Evolutionary conservation across 1,140 invertebrate genomes (phyloP), one percentile per base, ranked within the genome.

Genomic region (Nasonia vitripennis): DNA sequence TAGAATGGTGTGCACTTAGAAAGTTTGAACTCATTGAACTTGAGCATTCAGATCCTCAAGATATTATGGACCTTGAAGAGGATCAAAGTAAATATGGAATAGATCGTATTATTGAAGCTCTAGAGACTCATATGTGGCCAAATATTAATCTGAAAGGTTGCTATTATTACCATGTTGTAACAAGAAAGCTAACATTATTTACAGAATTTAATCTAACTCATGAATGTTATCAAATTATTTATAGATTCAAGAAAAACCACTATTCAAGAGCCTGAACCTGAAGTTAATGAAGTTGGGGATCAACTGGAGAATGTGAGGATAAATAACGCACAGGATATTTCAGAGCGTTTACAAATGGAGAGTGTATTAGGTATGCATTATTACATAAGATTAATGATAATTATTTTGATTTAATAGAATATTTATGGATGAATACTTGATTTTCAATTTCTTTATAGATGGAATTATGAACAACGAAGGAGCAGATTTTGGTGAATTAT

Each of bases 111-210:
- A 93, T 95, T 31, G 96, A 97, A 94, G 96, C 96, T 86, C 91
- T 97, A 41, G 94, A 97, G 91, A 95, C 96, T 85, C 96, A 97
- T 91, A 94, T 94, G 67, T 97, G 97, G 97, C 94, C 96, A 73
- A 97, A 97, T 91, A 93, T 97, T 70, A 91, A 91, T 70, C 93
- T 96, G 89, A 97, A 97, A 95, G 94, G 95, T 95, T 83, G 34
- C 62, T 55, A 23, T 27, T 20, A 34, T 31, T 55, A 77, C 7
- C 9, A n/a, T 12, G 23, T 31, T 31, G 12, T 12, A 68, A 75
- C 2, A 41, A 3, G 31, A 23, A 71, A 71, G 6, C 23, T 2
- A 10, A 71, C 12, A 45, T 82, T 5, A 71, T 48, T 5, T 81
- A 51, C 51, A 68, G 31, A 51, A 45, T 77, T 68, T n/a, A 73